A percentile compares a stretch with the other conserved stretches of the same genome.
Evolutionary conservation across 2,113 vertebrate species (phyloP).

Genomic region (Thinocorus orbignyianus): DNA sequence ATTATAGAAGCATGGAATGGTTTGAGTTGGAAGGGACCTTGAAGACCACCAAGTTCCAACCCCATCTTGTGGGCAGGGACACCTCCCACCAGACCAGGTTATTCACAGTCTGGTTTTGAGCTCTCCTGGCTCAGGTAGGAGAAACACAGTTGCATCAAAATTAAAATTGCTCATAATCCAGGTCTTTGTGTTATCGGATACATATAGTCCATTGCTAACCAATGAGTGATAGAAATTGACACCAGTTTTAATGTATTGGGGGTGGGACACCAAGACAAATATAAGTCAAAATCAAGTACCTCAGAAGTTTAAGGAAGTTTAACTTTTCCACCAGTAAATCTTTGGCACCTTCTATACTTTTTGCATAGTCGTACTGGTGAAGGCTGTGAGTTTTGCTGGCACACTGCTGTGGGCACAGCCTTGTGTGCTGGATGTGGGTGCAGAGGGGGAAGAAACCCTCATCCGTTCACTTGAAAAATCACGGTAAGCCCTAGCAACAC

Average conservation of each 20-base stretch:
- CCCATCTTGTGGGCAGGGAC: not conserved
- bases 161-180: not conserved
- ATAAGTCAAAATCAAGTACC: not conserved
- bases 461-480: not conserved
- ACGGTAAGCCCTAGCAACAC: not conserved
- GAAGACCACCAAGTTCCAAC: not conserved
- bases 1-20: not conserved
- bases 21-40: not conserved
- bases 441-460: not conserved
- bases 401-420: not conserved
- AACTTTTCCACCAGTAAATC: not conserved
- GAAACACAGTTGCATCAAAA: not conserved
- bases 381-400: not conserved
- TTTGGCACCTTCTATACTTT: not conserved
- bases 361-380: not conserved
- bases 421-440: not conserved
- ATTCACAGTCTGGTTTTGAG: not conserved
- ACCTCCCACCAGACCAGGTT: not conserved
- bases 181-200: not conserved
- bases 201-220: not conserved
- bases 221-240: not conserved
- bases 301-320: not conserved
- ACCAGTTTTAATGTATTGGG: not conserved
- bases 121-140: not conserved
- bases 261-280: not conserved